These are phyloP conservation scores for Sterrhoptilus dennistouni DNA, from an alignment of 2,113 vertebrate genomes.

Conservation along the genomic window DNA sequence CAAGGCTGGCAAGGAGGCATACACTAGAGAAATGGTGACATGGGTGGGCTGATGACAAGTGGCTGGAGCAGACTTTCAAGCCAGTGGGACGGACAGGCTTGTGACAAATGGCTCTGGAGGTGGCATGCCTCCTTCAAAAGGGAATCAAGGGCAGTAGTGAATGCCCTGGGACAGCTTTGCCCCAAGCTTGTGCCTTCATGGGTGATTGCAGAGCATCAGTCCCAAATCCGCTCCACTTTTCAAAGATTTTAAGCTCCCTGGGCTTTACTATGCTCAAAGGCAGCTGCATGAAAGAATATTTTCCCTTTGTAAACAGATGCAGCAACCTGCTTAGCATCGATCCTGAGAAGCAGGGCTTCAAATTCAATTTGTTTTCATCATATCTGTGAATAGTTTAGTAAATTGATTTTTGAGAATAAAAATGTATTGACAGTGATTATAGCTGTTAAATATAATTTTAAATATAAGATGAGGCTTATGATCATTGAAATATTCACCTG, in stretches of 20 bases:
- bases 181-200: background rate
- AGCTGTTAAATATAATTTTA: background rate
- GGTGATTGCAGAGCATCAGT: background rate
- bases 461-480: background rate
- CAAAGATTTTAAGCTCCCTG: conserved; percentile 25
- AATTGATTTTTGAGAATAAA: conserved; percentile 27
- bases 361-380: conserved; percentile 15
- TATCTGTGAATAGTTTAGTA: background rate
- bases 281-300: background rate
- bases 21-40: accelerated
- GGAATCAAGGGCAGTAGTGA: background rate
- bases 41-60: background rate
- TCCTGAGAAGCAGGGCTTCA: background rate
- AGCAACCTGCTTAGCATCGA: background rate
- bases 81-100: background rate
- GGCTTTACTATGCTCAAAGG: background rate
- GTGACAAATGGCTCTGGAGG: background rate
- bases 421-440: conserved; percentile 3
- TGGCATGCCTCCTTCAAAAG: background rate
- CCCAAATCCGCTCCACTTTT: background rate
- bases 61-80: background rate
- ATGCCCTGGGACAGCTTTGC: background rate
- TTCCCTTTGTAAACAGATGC: conserved; percentile 26
- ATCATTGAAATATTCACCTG: background rate
- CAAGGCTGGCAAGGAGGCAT: background rate